Evolutionary conservation across 2,888 invertebrate genomes (phyloP), one percentile per base, ranked within the genome.

Genomic region (Lypha dubia): DNA sequence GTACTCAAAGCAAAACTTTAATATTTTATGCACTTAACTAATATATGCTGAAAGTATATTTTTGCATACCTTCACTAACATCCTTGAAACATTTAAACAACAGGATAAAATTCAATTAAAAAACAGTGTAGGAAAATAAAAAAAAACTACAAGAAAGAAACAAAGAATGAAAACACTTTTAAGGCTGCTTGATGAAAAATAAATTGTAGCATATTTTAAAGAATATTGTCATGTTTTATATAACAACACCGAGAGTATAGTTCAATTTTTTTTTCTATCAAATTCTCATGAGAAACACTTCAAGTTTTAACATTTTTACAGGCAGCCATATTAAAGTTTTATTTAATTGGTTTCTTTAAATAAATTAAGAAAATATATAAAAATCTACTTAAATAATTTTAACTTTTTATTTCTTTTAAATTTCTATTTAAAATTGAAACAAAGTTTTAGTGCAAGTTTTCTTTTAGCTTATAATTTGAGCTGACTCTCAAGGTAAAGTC

Each of bases 131-230:
- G 44, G 22, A 58, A 76, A 32, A 9, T n/a, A n/a, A n/a, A n/a
- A n/a, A n/a, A n/a, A n/a, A n/a, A n/a, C n/a, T n/a, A 56, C 15
- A 35, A n/a, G 24, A 35, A n/a, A 28, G 28, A 77, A 67, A 60
- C 32, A 28, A 51, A 41, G 60, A 38, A n/a, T n/a, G n/a, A n/a
- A n/a, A 38, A 77, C 62, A 68, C 68, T 51, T 70, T 77, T 62
- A 65, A 24, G 51, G 56, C 38, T 53, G 32, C 51, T 41, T 20
- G 65, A n/a, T 9, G 49, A 58, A 20, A 24, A 13, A 44, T n/a
- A n/a, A n/a, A n/a, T n/a, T 60, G 7, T 60, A 24, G 60, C 17
- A 49, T 51, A 68, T 60, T 77, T 60, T 71, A 8, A 60, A 44
- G 32, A 17, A 28, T 41, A 8, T 9, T 24, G 4, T 3, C 6